These are phyloP conservation scores for Corynorhinus townsendii DNA, from an alignment of 2,113 vertebrate genomes.

Conservation along the genomic window DNA sequence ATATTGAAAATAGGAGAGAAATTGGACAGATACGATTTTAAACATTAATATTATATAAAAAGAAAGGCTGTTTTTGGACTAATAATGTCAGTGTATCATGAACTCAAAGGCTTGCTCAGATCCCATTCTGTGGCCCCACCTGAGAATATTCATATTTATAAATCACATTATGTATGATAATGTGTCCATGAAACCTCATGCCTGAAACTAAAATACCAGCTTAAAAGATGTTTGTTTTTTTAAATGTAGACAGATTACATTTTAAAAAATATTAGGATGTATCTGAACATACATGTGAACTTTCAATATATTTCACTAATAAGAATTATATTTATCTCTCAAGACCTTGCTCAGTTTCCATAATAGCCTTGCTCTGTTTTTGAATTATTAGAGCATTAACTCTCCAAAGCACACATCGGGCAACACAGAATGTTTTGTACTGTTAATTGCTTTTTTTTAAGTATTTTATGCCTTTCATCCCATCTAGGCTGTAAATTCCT, in stretches of 20 bases:
- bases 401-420: background rate
- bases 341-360: background rate
- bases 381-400: background rate
- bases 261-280: background rate
- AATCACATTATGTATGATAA: background rate
- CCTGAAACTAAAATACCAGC: background rate
- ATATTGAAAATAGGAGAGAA: background rate
- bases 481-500: background rate
- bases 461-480: background rate
- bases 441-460: background rate
- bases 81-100: background rate
- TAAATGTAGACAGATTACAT: background rate
- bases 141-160: background rate
- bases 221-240: constrained; percentile 17
- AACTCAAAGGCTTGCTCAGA: background rate
- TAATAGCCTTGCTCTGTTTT: background rate
- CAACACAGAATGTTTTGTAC: background rate
- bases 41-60: background rate
- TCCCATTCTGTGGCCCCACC: background rate
- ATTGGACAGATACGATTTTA: background rate
- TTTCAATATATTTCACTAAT: background rate
- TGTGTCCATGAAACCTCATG: background rate
- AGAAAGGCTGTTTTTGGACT: background rate
- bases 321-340: background rate
- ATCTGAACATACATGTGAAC: background rate